Percentiles rank a stretch among this genome's conserved stretches.
These are phyloP conservation scores for Cotesia glomerata DNA, from an alignment of 1,140 invertebrate species.

Conservation along the genomic window DNA sequence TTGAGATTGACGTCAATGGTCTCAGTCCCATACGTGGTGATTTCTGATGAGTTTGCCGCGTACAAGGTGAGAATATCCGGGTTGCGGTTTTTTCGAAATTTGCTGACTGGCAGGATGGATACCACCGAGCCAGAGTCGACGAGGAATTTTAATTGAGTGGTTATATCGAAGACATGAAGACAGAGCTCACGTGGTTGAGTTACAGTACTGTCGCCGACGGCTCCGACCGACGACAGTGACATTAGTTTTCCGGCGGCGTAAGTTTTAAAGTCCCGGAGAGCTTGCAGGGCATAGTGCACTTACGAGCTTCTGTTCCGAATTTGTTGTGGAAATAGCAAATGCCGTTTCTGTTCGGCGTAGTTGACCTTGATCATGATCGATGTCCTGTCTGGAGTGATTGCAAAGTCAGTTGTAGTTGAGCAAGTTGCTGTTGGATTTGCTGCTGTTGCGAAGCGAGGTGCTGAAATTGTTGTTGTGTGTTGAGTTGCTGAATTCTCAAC, in stretches of 20 bases:
- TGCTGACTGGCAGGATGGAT: conserved; percentile 16
- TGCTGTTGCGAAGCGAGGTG: not conserved
- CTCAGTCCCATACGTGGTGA: conserved; percentile 21
- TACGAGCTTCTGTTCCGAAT: not conserved
- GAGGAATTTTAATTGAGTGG: not conserved
- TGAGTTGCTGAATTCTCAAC: conserved; percentile 2
- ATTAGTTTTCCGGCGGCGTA: conserved; percentile 1
- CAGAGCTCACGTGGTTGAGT: conserved; percentile 10
- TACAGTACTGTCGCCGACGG: conserved; percentile 5
- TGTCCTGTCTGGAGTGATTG: not conserved
- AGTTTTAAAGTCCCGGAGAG: not conserved
- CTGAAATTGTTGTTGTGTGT: not conserved
- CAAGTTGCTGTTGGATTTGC: not conserved
- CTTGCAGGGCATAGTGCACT: not conserved
- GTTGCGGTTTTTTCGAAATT: not conserved
- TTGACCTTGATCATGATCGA: not conserved
- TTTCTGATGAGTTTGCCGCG: conserved; percentile 30
- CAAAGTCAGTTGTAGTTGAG: not conserved
- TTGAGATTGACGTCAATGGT: conserved; percentile 12
- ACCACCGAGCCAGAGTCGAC: conserved; percentile 4
- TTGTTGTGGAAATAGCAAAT: not conserved
- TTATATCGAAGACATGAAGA: not conserved
- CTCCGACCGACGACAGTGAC: not conserved
- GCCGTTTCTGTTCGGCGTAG: not conserved
- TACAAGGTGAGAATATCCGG: not conserved